Base-by-base conservation (phyloP, 2,888 invertebrate genomes). In the Octodonta nipae region DNA sequence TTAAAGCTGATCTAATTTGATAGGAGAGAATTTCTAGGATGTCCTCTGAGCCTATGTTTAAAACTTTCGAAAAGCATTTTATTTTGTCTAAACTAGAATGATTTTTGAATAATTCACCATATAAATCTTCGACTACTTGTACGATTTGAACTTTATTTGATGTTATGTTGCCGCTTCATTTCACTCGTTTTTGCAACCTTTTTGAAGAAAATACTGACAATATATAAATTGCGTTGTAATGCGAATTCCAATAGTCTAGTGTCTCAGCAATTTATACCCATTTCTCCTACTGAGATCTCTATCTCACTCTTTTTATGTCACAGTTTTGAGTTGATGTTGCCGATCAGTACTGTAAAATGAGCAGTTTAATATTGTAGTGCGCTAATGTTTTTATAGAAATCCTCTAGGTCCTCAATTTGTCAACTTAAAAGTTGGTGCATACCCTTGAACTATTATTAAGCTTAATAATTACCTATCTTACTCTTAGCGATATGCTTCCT, bases 161-260 rank as follows among this genome's bases (percentile, higher is more conserved):
- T n/a, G n/a, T n/a, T n/a, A n/a, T n/a, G n/a, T n/a, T n/a, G n/a
- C n/a, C n/a, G n/a, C n/a, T n/a, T n/a, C n/a, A n/a, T n/a, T n/a
- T n/a, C n/a, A n/a, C n/a, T 20, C 20, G 7, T 20, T 6, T 20
- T 20, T 20, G 7, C 20, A 20, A n/a, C 20, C 20, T 20, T n/a
- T 20, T 20, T 20, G 20, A 20, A n/a, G 20, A 6, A 20, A 20
- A 20, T 20, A 20, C n/a, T 20, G 7, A 20, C n/a, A 20, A 20
- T 20, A n/a, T 20, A 20, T 20, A 20, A 20, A 20, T 20, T 20
- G 20, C 20, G 20, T 20, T 20, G 20, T 20, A 20, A 20, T 20
- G 20, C n/a, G n/a, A 20, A 20, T 20, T 20, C 20, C 20, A 20
- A n/a, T n/a, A 20, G n/a, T 20, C 20, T 20, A 20, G 20, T 20